Base-by-base conservation (phyloP, 2,888 invertebrate species). In the Cephonodes hylas region DNA sequence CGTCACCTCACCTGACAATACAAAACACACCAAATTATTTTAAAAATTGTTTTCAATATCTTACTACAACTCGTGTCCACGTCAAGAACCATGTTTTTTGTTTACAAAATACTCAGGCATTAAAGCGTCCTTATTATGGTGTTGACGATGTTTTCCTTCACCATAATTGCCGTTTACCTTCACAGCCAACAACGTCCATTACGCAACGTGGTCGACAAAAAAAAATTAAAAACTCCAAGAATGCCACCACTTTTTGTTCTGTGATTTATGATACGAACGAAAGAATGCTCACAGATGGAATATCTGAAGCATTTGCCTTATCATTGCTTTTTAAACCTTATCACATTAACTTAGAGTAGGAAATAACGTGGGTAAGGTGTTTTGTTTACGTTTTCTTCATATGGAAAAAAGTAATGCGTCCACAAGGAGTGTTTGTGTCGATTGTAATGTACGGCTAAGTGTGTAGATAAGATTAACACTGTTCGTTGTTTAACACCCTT, bases 191-290 rank as follows among this genome's bases (percentile, higher is more conserved):
- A 46, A 38, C 46, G 45, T 38, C 46, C 8, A 57, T 61, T 61
- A 34, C 44, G 46, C 58, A 58, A 61, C 46, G 23, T 57, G 23
- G 56, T 58, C 58, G 57, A 25, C 58, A 61, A 31, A 61, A 42
- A 34, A 22, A 61, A 38, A 58, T 58, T 46, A 61, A 61, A 58
- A 44, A 23, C 58, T 34, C 45, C 3, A 58, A 25, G 61, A 34
- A 58, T 58, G 57, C 31, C 34, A 38, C 61, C 44, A 18, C 57
- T 45, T 61, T 61, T 58, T 61, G 42, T 61, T 23, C 45, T 61
- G 45, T 60, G 60, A 60, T 60, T 38, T 60, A 60, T 60, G 60
- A 42, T 60, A 48, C 60, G 42, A 48, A 25, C 42, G 25, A 42
- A 38, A 53, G 60, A 53, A 60, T 60, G 60, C 60, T 25, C 23